Conservation (phyloP, 2,888 invertebrate species). For the Pachliopta kotzebuea region DNA sequence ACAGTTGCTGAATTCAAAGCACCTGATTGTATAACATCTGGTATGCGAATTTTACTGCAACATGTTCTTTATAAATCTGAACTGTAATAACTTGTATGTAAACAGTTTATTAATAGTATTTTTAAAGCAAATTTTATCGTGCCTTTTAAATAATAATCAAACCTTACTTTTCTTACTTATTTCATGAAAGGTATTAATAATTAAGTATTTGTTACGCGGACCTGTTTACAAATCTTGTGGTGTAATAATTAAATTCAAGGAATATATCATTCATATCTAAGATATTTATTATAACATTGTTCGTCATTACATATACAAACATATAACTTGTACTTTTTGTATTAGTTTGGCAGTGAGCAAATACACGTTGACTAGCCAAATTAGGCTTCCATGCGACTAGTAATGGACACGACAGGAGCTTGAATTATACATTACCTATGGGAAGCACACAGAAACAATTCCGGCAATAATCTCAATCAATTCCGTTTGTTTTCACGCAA, state of each 20-base stretch:
- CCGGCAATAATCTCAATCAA: conserved; percentile 42
- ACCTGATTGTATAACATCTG: conserved; percentile 12
- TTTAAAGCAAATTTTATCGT: neutral
- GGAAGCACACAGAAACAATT: conserved; percentile 45
- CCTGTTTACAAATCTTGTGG: too few species aligned
- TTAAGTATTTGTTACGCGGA: too few species aligned
- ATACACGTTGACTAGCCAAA: conserved; percentile 61
- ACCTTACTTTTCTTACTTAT: too few species aligned
- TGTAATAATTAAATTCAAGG: too few species aligned
- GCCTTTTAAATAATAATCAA: neutral
- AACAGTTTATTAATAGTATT: neutral
- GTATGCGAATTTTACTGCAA: conserved; percentile 20
- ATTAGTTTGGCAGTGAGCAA: conserved; percentile 26
- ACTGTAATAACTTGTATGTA: conserved; percentile 7
- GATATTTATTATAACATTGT: too few species aligned
- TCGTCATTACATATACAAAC: too few species aligned
- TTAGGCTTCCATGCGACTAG: conserved; percentile 55
- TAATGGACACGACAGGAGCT: conserved; percentile 50
- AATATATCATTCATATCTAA: too few species aligned
- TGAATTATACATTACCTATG: conserved; percentile 67
- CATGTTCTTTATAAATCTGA: conserved; percentile 14
- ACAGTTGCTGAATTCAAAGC: neutral
- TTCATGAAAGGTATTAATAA: too few species aligned
- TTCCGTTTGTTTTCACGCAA: conserved; percentile 37
- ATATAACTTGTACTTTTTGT: neutral